Evolutionary conservation across 2,797 vertebrate species (phyloP), one percentile per base, ranked within the genome.

Genomic region (Pseudomugil gertrudae): DNA sequence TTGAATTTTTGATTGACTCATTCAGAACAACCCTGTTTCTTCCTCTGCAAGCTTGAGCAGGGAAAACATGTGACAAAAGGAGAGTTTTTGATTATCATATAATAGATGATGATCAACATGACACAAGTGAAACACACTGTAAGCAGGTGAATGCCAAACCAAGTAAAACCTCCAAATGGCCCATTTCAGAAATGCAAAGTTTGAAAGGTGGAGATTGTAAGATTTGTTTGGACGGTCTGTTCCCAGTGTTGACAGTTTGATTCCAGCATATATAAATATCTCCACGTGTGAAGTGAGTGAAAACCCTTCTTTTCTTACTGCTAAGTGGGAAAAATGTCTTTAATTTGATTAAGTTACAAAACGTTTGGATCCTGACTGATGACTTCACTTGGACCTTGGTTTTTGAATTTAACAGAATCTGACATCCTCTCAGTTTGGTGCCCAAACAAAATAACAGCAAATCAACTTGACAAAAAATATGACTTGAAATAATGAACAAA

Each of bases 61-160:
- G 47, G 75, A 78, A 88, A 86, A 84, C 80, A 77, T 82, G 76
- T 2, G 40, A 57, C 50, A 40, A 59, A 33, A 84, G 78, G 76
- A 84, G 86, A 83, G 66, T 27, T 8, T 78, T 70, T 78, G 73
- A 80, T 81, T 78, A 62, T 74, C 40, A 68, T 70, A 65, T 61
- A 32, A 71, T 48, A 72, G 66, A 62, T 69, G 74, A 57, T 26
- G 63, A 80, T 85, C 68, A 61, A 72, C 72, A 77, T 78, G 76
- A 67, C 47, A 55, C 19, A 56, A 68, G 70, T 54, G 9, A 74
- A 71, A 65, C 52, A 5, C 3, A 19, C 70, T 60, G 57, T 66
- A 29, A 78, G 51, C 63, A 60, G 29, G 23, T 61, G 61, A 47
- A 66, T 57, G 23, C 56, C 56, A 72, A 63, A 58, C 57, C 9